Percentiles rank a stretch among this genome's conserved stretches.
These are phyloP conservation scores for Saccostrea cuccullata DNA, from an alignment of 1,140 invertebrate species.

Conservation along the genomic window DNA sequence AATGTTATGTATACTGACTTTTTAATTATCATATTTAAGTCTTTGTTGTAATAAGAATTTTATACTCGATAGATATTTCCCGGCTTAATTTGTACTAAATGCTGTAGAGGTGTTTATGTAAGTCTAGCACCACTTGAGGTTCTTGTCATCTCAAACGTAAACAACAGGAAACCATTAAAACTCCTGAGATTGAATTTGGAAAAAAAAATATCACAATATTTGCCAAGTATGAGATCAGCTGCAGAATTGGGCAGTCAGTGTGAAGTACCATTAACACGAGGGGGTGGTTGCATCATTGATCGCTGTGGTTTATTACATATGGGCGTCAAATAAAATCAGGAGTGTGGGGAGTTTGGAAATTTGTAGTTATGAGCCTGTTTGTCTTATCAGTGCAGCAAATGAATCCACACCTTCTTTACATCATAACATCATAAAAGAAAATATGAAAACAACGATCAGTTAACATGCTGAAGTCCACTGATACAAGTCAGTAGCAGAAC, in stretches of 20 bases:
- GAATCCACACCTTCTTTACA: neutral
- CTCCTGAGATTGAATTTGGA: neutral
- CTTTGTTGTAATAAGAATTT: no score
- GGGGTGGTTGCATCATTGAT: neutral
- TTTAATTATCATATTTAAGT: no score
- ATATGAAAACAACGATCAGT: no score
- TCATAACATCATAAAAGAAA: neutral
- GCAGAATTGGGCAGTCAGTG: neutral
- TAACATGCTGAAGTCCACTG: no score
- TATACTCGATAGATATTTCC: no score
- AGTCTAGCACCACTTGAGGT: neutral
- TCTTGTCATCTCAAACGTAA: neutral
- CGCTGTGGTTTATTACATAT: neutral
- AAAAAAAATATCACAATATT: neutral
- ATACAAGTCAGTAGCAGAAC: no score
- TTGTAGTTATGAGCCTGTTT: neutral
- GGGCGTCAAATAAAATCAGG: neutral
- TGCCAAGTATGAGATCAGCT: slow-evolving; percentile 22
- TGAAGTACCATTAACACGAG: neutral
- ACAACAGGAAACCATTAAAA: neutral
- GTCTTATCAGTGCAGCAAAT: neutral
- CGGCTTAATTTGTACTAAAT: no score
- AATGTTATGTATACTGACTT: no score
- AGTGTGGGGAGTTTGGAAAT: neutral
- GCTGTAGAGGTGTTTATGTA: neutral